Evolutionary conservation across 2,797 vertebrate genomes (phyloP), one percentile per base, ranked within the genome.

Genomic region (Anomalospiza imberbis): DNA sequence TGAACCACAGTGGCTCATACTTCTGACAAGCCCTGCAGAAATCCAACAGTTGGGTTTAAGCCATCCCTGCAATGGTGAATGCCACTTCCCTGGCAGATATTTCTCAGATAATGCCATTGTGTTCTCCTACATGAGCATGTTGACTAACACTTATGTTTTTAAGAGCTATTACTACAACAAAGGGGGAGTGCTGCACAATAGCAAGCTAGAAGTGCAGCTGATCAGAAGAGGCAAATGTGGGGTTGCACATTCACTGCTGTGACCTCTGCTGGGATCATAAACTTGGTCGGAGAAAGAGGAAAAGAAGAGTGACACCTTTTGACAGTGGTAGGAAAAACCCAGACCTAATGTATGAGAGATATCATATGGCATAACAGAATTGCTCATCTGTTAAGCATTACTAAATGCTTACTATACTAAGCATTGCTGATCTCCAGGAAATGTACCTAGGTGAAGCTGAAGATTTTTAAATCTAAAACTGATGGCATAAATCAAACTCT

Each of bases 401-500:
- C 67, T 88, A 85, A 84, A 91, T 67, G 67, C 85, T 82, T 90
- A 89, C 83, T 88, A 65, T 79, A 89, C 63, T 89, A 86, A 91
- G 73, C 85, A 94, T 93, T 81, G 61, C 88, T 74, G 47, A 96
- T 92, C 80, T 91, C 83, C 89, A 95, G 95, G 96, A 95, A 97
- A 94, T 93, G 94, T 94, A 95, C 94, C 94, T 89, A 93, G 89
- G 87, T 93, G 96, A 96, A 91, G 48, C 82, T 91, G 94, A 92
- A 76, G 82, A 95, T 96, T 96, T 92, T 94, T 63, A 96, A 96
- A 97, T 93, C 87, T 93, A 88, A 95, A 96, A 86, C 95, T 48
- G 82, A 66, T 93, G 92, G 62, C 66, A 91, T 92, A 93, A 94
- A 93, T 94, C 94, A 95, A 95, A 88, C 32, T 60, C 82, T 91